Conservation (phyloP, 2,797 vertebrate genomes). For the Cheirogaleus major region DNA sequence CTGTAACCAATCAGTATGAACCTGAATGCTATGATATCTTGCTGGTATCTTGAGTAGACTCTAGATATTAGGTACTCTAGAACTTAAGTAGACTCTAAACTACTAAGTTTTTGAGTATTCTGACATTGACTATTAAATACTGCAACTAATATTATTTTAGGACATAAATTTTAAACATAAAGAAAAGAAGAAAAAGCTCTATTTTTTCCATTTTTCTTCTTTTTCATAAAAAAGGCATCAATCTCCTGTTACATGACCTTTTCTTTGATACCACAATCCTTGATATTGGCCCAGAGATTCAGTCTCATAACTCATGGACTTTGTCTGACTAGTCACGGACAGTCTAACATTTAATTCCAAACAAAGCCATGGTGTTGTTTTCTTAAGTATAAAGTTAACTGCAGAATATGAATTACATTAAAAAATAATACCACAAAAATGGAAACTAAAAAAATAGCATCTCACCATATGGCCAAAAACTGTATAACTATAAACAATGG, state of each 20-base stretch:
- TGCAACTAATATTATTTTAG: constrained; percentile 10
- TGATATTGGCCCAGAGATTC: not conserved
- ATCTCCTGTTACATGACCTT: not conserved
- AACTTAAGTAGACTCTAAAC: not conserved
- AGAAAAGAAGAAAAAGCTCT: not conserved
- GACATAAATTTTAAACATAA: constrained; percentile 30
- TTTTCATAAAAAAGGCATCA: not conserved
- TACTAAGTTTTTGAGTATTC: constrained; percentile 11
- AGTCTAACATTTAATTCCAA: constrained; percentile 23
- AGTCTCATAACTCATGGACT: not conserved
- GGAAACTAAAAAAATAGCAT: not conserved
- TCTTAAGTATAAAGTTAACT: constrained; percentile 15
- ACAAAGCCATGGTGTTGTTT: not conserved
- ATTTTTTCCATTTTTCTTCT: not conserved
- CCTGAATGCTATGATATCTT: not conserved
- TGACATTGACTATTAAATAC: not conserved
- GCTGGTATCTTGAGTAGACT: not conserved
- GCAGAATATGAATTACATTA: constrained; percentile 1
- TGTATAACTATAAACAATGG: not conserved
- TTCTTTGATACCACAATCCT: not conserved
- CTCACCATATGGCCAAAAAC: not conserved
- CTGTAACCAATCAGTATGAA: constrained; percentile 15
- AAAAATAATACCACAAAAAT: not conserved
- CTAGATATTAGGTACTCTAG: not conserved
- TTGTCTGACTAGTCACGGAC: not conserved